These are phyloP conservation scores for Virgularia gustaviana DNA, from an alignment of 92 coral and sea anemone genomes.

Conservation along the genomic window DNA sequence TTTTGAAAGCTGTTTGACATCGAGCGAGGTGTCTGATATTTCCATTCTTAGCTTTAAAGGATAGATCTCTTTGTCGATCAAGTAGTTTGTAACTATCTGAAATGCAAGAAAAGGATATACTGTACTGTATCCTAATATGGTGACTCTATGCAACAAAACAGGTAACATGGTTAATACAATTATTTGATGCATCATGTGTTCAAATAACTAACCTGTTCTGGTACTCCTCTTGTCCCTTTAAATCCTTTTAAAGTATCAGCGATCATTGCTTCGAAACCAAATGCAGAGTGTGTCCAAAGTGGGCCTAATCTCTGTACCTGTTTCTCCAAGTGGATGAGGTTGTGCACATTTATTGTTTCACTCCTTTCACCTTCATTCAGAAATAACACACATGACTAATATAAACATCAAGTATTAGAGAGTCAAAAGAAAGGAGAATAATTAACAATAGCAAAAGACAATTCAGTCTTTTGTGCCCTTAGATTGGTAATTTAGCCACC, in stretches of 20 bases:
- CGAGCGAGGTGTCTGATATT: slow-evolving; percentile 10
- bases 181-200: not conserved
- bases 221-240: slow-evolving; percentile 57
- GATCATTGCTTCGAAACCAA: slow-evolving; percentile 59
- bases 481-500: too few relatives aligned
- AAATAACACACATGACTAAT: not conserved
- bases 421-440: too few relatives aligned
- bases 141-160: not conserved
- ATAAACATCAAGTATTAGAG: not conserved
- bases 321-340: slow-evolving; percentile 38
- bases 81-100: slow-evolving; percentile 59
- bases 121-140: not conserved
- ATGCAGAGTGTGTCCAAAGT: slow-evolving; percentile 60
- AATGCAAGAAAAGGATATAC: slow-evolving; percentile 1
- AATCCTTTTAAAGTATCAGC: slow-evolving; percentile 55
- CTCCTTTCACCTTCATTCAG: slow-evolving; percentile 43
- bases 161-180: not conserved
- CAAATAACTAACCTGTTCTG: slow-evolving; percentile 37
- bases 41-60: slow-evolving; percentile 45
- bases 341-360: slow-evolving; percentile 58
- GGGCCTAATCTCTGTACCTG: slow-evolving; percentile 54
- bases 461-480: too few relatives aligned
- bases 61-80: slow-evolving; percentile 42
- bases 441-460: too few relatives aligned
- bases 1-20: slow-evolving; percentile 47